phyloP scores from a whole-genome alignment of 1,140 invertebrate species.

The Homalodisca vitripennis region DNA sequence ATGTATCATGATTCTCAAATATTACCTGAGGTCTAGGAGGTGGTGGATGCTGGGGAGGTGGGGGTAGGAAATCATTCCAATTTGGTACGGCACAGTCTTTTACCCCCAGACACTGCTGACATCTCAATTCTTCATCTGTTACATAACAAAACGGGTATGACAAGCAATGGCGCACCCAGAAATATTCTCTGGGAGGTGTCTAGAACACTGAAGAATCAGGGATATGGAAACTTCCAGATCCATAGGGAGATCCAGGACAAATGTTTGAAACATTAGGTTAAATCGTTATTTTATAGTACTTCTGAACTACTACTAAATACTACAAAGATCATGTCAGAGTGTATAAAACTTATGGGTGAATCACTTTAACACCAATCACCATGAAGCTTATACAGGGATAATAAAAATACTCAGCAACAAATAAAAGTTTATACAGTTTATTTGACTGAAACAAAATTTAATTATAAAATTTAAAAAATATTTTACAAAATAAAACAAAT shows the following conservation, averaged over 20 bases:
- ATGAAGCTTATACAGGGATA: background rate
- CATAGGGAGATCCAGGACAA: background rate
- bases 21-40: constrained; percentile 46
- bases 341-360: background rate
- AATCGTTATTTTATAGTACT: no score
- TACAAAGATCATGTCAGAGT: background rate
- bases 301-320: background rate
- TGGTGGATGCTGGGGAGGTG: constrained; percentile 76
- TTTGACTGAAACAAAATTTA: no score
- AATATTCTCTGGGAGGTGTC: no score
- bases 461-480: background rate
- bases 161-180: no score
- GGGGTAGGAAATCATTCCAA: constrained; percentile 77
- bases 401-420: no score
- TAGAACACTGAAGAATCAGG: no score
- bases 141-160: background rate
- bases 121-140: background rate
- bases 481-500: no score
- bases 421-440: no score
- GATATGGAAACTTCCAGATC: background rate
- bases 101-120: background rate
- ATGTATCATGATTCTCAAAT: no score
- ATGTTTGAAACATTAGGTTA: background rate
- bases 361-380: background rate
- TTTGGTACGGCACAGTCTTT: constrained; percentile 51